Evolutionary conservation across 2,888 invertebrate genomes (phyloP).

Genomic region (Creontiades dilutus): DNA sequence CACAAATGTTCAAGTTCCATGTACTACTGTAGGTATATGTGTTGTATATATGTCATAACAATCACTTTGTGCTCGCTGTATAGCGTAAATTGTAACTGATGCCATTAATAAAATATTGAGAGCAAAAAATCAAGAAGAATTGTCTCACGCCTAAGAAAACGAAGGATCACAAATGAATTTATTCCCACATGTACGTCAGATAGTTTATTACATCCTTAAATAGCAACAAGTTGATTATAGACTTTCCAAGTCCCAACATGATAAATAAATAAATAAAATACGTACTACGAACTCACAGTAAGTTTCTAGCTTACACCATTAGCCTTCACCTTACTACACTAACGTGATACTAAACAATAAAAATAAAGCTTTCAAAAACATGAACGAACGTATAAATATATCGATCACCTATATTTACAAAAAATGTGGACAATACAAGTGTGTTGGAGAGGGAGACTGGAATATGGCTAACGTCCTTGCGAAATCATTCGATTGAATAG

Average conservation of each 20-base stretch:
- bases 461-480: not conserved
- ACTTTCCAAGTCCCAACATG: not conserved
- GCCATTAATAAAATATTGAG: too few species aligned
- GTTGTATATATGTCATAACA: too few species aligned
- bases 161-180: too few species aligned
- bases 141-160: too few species aligned
- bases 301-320: not conserved
- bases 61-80: too few species aligned
- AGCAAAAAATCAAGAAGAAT: too few species aligned
- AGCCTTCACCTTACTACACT: conserved; percentile 39
- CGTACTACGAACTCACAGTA: not conserved
- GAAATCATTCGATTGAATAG: not conserved
- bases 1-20: too few species aligned
- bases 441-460: conserved; percentile 9
- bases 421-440: not conserved
- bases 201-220: not conserved
- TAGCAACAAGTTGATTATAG: not conserved
- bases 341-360: not conserved
- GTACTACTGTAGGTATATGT: too few species aligned
- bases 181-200: not conserved
- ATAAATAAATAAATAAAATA: conserved; percentile 16
- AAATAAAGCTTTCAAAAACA: conserved; percentile 12
- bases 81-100: too few species aligned
- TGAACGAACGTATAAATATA: not conserved
- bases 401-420: conserved; percentile 7